A percentile compares a stretch with the other conserved stretches of the same genome.
phyloP scores from a whole-genome alignment of 2,888 invertebrate species.

The Didymodactylos carnosus region DNA sequence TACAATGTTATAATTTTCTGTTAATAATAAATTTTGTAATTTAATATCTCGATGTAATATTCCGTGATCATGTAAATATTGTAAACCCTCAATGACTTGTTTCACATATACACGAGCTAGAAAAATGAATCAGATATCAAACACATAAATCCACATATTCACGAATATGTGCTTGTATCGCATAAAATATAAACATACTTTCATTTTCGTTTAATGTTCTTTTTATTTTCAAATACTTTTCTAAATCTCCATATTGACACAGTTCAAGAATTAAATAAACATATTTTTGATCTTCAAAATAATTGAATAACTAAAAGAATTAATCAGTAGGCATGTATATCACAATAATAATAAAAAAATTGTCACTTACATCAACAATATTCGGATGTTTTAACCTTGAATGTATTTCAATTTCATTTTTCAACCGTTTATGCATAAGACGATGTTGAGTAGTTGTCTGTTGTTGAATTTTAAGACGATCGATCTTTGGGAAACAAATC shows the following conservation, averaged over 20 bases:
- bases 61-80: slow-evolving; percentile 72
- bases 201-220: neutral
- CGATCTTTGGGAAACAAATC: neutral
- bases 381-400: slow-evolving; percentile 73
- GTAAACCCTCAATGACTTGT: slow-evolving; percentile 71
- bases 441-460: neutral
- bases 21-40: slow-evolving; percentile 65
- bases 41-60: slow-evolving; percentile 83
- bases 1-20: slow-evolving; percentile 23
- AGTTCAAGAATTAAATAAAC: slow-evolving; percentile 79
- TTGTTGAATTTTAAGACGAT: neutral
- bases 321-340: no score
- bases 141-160: no score
- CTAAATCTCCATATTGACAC: slow-evolving; percentile 74
- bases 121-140: no score
- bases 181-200: no score
- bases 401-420: slow-evolving; percentile 83
- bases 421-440: no score
- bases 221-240: slow-evolving; percentile 52
- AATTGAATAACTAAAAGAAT: slow-evolving; percentile 65
- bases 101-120: slow-evolving; percentile 29
- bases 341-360: no score
- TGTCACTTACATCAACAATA: no score
- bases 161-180: no score
- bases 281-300: slow-evolving; percentile 71